phyloP scores from a whole-genome alignment of 2,888 invertebrate species.

The Drosophila birchii region DNA sequence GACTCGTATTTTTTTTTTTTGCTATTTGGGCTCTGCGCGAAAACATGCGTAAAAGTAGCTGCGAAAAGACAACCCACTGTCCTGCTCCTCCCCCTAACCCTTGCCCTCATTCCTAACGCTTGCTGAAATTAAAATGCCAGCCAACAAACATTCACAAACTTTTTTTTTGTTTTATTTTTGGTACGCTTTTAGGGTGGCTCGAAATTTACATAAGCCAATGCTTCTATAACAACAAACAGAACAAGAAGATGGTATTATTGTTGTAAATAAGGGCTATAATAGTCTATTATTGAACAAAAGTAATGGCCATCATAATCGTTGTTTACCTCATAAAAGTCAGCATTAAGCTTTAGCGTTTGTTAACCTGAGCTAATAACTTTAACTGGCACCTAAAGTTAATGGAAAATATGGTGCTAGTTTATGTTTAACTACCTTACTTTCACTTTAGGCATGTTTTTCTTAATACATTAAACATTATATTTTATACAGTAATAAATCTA shows the following conservation, averaged over 20 bases:
- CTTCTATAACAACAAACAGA: not conserved
- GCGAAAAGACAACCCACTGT: conserved; percentile 37
- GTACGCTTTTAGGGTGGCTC: conserved; percentile 10
- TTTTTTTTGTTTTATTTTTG: conserved; percentile 32
- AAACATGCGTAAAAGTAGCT: conserved; percentile 79
- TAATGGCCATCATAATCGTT: not conserved
- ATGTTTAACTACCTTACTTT: not conserved
- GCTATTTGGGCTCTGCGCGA: conserved; percentile 62
- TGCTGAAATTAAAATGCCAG: conserved; percentile 65
- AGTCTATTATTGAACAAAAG: not conserved
- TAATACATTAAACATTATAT: not conserved
- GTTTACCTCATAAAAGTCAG: conserved; percentile 2
- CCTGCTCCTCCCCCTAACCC: not conserved
- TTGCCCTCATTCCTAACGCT: not conserved
- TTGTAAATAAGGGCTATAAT: not conserved
- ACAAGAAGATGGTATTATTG: not conserved
- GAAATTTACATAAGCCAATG: not conserved
- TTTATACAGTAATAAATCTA: not conserved
- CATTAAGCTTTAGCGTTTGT: not conserved
- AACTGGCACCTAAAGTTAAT: not conserved
- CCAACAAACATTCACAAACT: conserved; percentile 53
- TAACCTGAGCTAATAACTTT: not conserved
- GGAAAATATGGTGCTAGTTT: not conserved
- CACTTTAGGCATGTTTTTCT: not conserved
- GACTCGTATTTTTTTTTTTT: conserved; percentile 54